Evolutionary conservation across 2,797 vertebrate species (phyloP).

Genomic region (Meda fulgida): DNA sequence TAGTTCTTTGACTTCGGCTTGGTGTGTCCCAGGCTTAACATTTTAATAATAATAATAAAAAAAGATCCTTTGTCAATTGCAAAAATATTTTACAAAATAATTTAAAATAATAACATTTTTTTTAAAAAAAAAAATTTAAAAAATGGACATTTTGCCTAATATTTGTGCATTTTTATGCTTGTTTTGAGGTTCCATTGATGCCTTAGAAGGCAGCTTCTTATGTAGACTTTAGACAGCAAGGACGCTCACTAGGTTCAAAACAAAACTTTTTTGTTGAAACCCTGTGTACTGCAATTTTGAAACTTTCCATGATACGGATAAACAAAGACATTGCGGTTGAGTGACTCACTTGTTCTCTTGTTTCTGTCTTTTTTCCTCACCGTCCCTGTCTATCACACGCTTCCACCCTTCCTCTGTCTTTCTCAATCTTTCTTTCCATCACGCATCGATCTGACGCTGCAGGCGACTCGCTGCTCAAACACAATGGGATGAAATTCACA

Average conservation of each 20-base stretch:
- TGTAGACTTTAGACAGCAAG: background rate
- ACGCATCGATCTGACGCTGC: background rate
- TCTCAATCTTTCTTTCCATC: conserved; percentile 28
- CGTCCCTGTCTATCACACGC: conserved; percentile 16
- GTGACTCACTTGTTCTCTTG: conserved; percentile 34
- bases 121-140: too few species aligned
- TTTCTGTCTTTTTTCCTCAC: conserved; percentile 34
- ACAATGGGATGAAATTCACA: conserved; percentile 93
- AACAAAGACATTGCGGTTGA: conserved; percentile 10
- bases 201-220: background rate
- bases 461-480: conserved; percentile 92
- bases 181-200: background rate
- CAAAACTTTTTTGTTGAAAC: conserved; percentile 16
- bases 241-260: background rate
- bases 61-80: background rate
- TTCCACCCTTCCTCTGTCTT: conserved; percentile 33
- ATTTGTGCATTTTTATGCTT: background rate
- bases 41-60: too few species aligned
- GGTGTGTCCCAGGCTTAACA: too few species aligned
- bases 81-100: background rate
- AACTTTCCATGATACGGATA: conserved; percentile 13
- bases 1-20: too few species aligned
- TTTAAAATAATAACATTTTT: too few species aligned
- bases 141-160: background rate
- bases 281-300: background rate